Evolutionary conservation across 2,888 invertebrate species (phyloP).

Genomic region (Erebia epiphron): DNA sequence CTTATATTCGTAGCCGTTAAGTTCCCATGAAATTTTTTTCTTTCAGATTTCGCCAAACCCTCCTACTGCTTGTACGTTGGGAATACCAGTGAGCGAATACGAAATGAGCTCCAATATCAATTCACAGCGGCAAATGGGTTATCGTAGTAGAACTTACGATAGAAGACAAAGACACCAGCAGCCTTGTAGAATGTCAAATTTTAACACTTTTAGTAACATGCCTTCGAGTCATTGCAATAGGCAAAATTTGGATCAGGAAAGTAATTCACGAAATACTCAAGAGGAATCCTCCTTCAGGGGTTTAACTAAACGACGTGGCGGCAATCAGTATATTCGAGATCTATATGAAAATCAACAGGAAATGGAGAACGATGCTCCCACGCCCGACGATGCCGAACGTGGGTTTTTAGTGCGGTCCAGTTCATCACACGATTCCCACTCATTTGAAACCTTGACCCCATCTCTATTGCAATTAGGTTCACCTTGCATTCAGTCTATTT

Average conservation of each 20-base stretch:
- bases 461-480: slow-evolving; percentile 15
- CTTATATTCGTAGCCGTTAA: background rate
- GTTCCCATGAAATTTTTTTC: background rate
- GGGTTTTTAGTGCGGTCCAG: background rate
- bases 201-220: slow-evolving; percentile 13
- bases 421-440: background rate
- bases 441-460: slow-evolving; percentile 15
- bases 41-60: background rate
- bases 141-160: slow-evolving; percentile 17
- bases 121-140: slow-evolving; percentile 16
- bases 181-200: slow-evolving; percentile 31
- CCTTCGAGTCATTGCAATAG: slow-evolving; percentile 6
- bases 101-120: slow-evolving; percentile 26
- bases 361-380: background rate
- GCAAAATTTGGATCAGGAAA: slow-evolving; percentile 12
- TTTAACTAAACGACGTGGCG: background rate
- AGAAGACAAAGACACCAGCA: slow-evolving; percentile 14
- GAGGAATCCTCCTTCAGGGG: slow-evolving; percentile 12
- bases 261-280: slow-evolving; percentile 1
- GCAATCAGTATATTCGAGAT: background rate
- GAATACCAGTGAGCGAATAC: background rate
- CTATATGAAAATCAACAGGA: slow-evolving; percentile 4
- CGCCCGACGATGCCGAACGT: background rate
- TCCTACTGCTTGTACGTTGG: background rate
- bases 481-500: slow-evolving; percentile 6